Conservation (phyloP, 2,797 vertebrate species). For the Danio kyathit region DNA sequence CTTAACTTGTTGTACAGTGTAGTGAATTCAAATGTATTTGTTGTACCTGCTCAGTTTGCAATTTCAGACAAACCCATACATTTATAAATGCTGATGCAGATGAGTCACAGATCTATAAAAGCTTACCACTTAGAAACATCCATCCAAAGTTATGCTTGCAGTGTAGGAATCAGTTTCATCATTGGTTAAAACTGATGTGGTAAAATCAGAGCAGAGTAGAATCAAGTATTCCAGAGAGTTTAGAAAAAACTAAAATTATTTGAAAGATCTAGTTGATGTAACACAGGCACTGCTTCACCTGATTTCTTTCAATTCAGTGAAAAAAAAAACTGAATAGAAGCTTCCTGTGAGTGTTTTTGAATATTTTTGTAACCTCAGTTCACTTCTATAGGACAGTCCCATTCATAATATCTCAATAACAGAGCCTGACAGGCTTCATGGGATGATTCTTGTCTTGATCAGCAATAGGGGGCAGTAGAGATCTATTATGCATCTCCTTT, state of each 20-base stretch:
- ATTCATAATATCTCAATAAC: background rate
- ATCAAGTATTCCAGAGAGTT: no score
- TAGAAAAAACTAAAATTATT: background rate
- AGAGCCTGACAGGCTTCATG: background rate
- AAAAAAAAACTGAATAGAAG: background rate
- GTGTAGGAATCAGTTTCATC: no score
- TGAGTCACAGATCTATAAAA: no score
- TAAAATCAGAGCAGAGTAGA: no score
- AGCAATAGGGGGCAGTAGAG: slow-evolving; percentile 64
- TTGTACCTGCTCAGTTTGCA: no score
- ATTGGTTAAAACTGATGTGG: no score
- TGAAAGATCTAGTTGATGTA: background rate
- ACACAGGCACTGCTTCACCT: background rate
- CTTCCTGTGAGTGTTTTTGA: background rate
- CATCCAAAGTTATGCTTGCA: no score
- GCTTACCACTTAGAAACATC: no score
- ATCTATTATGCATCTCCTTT: slow-evolving; percentile 26
- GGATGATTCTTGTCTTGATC: background rate
- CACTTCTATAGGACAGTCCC: background rate
- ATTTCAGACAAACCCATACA: no score
- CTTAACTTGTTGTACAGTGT: no score
- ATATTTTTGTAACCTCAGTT: background rate
- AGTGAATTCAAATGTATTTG: no score
- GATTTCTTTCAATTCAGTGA: background rate
- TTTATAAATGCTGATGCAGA: no score